Percentiles rank a stretch among this genome's conserved stretches.
These are phyloP conservation scores for Cotesia typhae DNA, from an alignment of 1,140 invertebrate genomes.

Conservation along the genomic window DNA sequence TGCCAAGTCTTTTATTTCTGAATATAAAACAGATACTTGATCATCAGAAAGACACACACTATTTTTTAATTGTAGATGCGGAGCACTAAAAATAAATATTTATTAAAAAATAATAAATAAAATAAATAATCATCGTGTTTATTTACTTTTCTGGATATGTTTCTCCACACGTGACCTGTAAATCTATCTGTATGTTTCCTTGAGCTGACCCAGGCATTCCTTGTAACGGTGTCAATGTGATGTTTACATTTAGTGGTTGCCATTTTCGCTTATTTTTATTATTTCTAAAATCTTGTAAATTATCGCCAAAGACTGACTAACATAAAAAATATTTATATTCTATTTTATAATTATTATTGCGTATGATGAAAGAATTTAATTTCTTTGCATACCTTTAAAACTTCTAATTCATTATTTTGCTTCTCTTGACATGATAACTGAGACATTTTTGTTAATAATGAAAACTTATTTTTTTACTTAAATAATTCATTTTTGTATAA, in stretches of 20 bases:
- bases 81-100: constrained; percentile 58
- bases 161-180: constrained; percentile 73
- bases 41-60: constrained; percentile 75
- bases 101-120: no score
- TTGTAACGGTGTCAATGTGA: constrained; percentile 74
- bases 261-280: constrained; percentile 66
- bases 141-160: constrained; percentile 79
- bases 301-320: constrained; percentile 74
- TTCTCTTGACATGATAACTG: constrained; percentile 69
- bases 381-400: constrained; percentile 70
- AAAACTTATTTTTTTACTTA: no score
- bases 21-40: constrained; percentile 67
- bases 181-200: constrained; percentile 72
- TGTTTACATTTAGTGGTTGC: constrained; percentile 73
- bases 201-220: constrained; percentile 71
- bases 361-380: constrained; percentile 37
- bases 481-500: no score
- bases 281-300: constrained; percentile 69
- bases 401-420: constrained; percentile 78
- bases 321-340: no score
- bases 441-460: constrained; percentile 55
- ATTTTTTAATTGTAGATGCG: constrained; percentile 72
- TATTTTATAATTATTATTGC: no score
- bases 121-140: not conserved
- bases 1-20: constrained; percentile 69